phyloP scores from a whole-genome alignment of 2,113 vertebrate genomes.

The Dermatemys mawii region DNA sequence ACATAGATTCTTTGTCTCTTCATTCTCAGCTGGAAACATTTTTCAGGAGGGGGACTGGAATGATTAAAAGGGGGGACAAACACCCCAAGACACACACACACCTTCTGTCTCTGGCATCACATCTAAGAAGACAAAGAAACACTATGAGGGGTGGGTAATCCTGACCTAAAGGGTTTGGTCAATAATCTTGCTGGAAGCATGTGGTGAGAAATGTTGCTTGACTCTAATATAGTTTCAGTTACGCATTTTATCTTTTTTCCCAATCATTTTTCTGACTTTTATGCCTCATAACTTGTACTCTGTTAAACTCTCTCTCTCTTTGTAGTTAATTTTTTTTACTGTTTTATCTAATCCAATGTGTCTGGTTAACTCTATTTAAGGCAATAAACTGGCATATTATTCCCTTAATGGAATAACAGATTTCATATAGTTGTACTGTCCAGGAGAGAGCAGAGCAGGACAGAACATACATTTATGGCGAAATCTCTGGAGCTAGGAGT shows the following conservation, averaged over 20 bases:
- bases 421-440: not conserved
- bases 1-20: not conserved
- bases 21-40: not conserved
- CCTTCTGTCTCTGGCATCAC: not conserved
- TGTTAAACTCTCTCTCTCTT: not conserved
- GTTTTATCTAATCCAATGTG: not conserved
- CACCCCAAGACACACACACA: not conserved
- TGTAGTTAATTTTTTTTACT: not conserved
- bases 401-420: not conserved
- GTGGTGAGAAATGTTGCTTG: not conserved
- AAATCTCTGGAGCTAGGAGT: not conserved
- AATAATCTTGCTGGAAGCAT: not conserved
- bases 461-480: not conserved
- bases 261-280: not conserved
- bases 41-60: not conserved
- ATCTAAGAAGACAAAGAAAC: not conserved
- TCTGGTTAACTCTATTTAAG: not conserved
- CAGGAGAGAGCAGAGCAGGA: not conserved
- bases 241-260: not conserved
- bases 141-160: too few species aligned
- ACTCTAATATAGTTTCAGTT: not conserved
- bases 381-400: not conserved
- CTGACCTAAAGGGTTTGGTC: not conserved
- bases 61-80: not conserved
- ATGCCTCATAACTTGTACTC: not conserved